Conservation (phyloP, 2,797 vertebrate genomes). For the Carapus acus region DNA sequence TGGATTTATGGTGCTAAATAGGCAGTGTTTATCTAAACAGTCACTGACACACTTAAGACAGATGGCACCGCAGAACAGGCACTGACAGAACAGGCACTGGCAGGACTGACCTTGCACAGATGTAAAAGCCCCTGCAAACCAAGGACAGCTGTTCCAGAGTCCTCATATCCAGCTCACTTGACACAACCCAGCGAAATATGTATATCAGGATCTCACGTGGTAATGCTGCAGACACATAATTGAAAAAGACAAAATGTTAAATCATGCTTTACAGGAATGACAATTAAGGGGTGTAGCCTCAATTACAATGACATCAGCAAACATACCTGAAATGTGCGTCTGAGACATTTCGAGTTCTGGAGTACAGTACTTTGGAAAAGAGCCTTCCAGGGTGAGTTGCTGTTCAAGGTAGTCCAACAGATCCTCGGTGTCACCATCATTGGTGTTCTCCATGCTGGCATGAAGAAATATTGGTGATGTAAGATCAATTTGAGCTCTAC, state of each 20-base stretch:
- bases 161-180: slow-evolving; percentile 91
- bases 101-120: slow-evolving; percentile 86
- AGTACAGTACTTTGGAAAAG: slow-evolving; percentile 85
- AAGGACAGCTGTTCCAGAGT: slow-evolving; percentile 92
- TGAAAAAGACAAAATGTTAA: too few relatives aligned
- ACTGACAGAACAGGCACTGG: too few relatives aligned
- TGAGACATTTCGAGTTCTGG: slow-evolving; percentile 82
- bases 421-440: slow-evolving; percentile 84
- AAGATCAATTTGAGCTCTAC: too few relatives aligned
- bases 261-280: too few relatives aligned
- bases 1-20: too few relatives aligned
- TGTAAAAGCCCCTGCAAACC: slow-evolving; percentile 96
- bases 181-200: slow-evolving; percentile 98
- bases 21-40: too few relatives aligned
- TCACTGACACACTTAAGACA: too few relatives aligned
- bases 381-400: slow-evolving; percentile 83
- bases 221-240: slow-evolving; percentile 72
- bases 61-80: too few relatives aligned
- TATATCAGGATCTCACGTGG: slow-evolving; percentile 96
- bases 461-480: background rate
- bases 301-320: background rate
- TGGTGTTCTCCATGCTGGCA: slow-evolving; percentile 76
- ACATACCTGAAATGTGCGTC: slow-evolving; percentile 88
- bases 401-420: slow-evolving; percentile 89
- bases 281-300: background rate